Evolutionary conservation across 2,888 invertebrate genomes (phyloP).

Genomic region (Drosophila paracracens): DNA sequence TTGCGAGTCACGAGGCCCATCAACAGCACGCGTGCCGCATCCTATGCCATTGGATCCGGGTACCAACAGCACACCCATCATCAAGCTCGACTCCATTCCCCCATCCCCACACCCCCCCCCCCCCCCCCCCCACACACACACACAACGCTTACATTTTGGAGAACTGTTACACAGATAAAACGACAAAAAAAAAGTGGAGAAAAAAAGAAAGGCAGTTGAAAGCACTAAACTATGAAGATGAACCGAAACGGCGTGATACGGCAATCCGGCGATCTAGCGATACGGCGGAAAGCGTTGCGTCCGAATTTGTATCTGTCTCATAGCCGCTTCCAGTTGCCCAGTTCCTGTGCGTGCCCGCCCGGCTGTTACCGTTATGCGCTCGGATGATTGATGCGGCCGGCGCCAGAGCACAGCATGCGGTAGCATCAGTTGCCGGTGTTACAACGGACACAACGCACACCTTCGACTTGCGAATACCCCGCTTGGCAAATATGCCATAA

Average conservation of each 20-base stretch:
- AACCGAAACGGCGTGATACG: constrained; percentile 26
- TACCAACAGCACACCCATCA: constrained; percentile 1
- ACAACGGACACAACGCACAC: constrained; percentile 9
- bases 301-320: constrained; percentile 48
- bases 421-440: constrained; percentile 48
- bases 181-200: constrained; percentile 19
- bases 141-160: constrained; percentile 58
- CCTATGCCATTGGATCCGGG: constrained; percentile 60
- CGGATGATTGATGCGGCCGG: constrained; percentile 58
- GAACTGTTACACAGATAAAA: constrained; percentile 63
- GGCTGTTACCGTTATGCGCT: constrained; percentile 56
- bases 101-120: not conserved
- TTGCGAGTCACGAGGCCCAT: constrained; percentile 54
- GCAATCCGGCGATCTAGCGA: constrained; percentile 4
- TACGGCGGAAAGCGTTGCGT: constrained; percentile 9
- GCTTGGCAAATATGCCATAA: not conserved
- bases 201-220: constrained; percentile 2
- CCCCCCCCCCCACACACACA: not conserved
- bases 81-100: no score
- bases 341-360: constrained; percentile 51
- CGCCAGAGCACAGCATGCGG: constrained; percentile 44
- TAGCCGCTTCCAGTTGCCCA: constrained; percentile 32
- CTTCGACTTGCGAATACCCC: constrained; percentile 23
- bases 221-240: constrained; percentile 66
- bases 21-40: constrained; percentile 75